Base-by-base conservation (phyloP, 2,888 invertebrate species). In the Himalopsyche anomala region DNA sequence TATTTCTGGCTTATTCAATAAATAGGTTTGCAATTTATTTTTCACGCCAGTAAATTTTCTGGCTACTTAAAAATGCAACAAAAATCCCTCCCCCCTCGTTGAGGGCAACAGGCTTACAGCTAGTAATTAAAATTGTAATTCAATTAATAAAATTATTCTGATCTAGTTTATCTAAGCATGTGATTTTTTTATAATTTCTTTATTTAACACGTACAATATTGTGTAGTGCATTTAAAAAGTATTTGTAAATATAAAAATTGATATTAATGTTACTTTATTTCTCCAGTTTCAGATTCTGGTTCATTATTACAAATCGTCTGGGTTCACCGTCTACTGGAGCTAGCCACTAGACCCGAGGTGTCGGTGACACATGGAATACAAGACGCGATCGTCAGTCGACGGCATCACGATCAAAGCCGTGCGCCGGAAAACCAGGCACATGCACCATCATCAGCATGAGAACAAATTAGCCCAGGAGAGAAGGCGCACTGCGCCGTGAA, bases 371-470 rank as follows among this genome's bases (percentile, higher is more conserved):
- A 88, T 88, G 88, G 88, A 87, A 87, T 79, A 80, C 83, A 80
- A 82, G 84, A 28, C 56, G 3, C 87, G 62, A 55, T 84, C 88
- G 79, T 83, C 85, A 81, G 86, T 87, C 80, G 88, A 87, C 84
- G 86, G 88, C 51, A 87, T 88, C 69, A 88, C 88, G 56, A 88
- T 87, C 81, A 88, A 86, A 79, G 87, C 88, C 51, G 88, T 88
- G 19, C 74, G 88, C 42, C 88, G 88, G 86, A 88, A 88, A 87
- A 55, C 55, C 28, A 82, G 40, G 79, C 79, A 74, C 74, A 38
- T 40, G 55, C 84, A 45, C 28, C 55, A 80, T 85, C 85, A 62
- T 28, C 69, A 62, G 62, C 62, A 62, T 62, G 80, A 28, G 36
- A 28, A 80, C 84, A 51, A n/a, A 84, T 36, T 80, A 55, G 54